Conservation (phyloP, 2,888 invertebrate species). For the Crepidodera aurea region DNA sequence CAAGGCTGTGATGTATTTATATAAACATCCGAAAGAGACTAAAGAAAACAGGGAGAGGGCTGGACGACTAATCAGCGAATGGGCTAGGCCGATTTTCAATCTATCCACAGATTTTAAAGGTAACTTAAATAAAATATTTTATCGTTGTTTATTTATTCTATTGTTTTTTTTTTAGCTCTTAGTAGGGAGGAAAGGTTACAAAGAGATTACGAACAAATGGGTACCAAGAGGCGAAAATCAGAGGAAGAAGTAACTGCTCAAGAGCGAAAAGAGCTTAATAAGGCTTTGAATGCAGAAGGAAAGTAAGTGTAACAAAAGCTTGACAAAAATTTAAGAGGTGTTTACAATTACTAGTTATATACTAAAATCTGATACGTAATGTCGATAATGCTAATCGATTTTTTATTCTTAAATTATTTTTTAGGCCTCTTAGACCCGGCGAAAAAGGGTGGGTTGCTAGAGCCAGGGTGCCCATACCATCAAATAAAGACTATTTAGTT, state of each 20-base stretch:
- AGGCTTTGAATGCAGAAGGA: conserved; percentile 70
- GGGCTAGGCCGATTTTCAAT: conserved; percentile 98
- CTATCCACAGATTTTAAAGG: conserved; percentile 88
- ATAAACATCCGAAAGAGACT: conserved; percentile 97
- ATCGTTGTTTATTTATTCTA: too few species aligned
- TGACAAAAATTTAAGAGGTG: too few species aligned
- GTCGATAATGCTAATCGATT: too few species aligned
- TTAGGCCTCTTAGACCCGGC: conserved; percentile 83
- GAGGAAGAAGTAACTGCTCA: conserved; percentile 63
- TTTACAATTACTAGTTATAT: too few species aligned
- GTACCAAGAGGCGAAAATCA: conserved; percentile 64
- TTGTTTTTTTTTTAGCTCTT: conserved; percentile 72
- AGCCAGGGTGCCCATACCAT: conserved; percentile 93
- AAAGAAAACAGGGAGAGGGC: conserved; percentile 91
- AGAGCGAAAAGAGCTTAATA: conserved; percentile 69
- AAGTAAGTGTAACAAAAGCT: conserved; percentile 64
- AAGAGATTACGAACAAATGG: conserved; percentile 88
- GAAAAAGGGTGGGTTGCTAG: conserved; percentile 95
- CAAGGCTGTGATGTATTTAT: conserved; percentile 99
- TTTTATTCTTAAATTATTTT: too few species aligned
- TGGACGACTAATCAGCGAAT: conserved; percentile 93
- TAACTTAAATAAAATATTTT: conserved; percentile 44
- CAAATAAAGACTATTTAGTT: conserved; percentile 95
- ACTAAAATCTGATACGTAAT: too few species aligned
- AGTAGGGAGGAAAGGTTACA: conserved; percentile 93